Evolutionary conservation across 2,797 vertebrate genomes (phyloP), one percentile per base, ranked within the genome.

Genomic region (Gymnoscopelus microlampas): DNA sequence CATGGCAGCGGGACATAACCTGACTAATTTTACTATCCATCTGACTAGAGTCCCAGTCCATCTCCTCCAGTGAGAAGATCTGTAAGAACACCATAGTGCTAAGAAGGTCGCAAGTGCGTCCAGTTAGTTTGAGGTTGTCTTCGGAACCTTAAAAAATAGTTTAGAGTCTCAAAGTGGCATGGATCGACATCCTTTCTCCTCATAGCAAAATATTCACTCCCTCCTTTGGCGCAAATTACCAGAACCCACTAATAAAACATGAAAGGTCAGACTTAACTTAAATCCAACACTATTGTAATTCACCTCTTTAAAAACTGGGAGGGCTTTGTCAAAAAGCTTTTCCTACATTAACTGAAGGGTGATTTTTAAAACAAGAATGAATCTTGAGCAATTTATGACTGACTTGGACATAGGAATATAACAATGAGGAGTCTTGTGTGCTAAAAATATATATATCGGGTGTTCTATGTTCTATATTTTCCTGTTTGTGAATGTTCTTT

Each of bases 401-500:
- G 39, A 44, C 60, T 79, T 82, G 79, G 77, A 77, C 47, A 73
- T 79, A 67, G 63, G 66, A 86, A 75, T 84, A 77, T 77, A 8
- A 48, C 79, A 79, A 73, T 68, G 78, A 79, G 77, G 81, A 85
- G 77, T 85, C 26, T 26, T 80, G 79, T 85, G 80, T 85, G 85
- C 66, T 85, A 80, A 75, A 81, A 79, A 55, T 69, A 70, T 66
- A 79, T 79, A 71, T 67, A 86, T 87, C 84, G 80, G 84, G 82
- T 87, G 79, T 88, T 87, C 73, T 81, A 59, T 66, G 79, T 88
- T 87, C 73, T 81, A 59, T 66, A 60, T 77, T 85, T 87, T 82
- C 66, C 57, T 62, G 39, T 81, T 85, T 88, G 80, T 83, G 78
- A 77, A 82, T 89, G 77, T 85, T 89, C 54, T 58, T 50, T 74